phyloP scores from a whole-genome alignment of 2,888 invertebrate genomes.

The Chloromyia formosa region DNA sequence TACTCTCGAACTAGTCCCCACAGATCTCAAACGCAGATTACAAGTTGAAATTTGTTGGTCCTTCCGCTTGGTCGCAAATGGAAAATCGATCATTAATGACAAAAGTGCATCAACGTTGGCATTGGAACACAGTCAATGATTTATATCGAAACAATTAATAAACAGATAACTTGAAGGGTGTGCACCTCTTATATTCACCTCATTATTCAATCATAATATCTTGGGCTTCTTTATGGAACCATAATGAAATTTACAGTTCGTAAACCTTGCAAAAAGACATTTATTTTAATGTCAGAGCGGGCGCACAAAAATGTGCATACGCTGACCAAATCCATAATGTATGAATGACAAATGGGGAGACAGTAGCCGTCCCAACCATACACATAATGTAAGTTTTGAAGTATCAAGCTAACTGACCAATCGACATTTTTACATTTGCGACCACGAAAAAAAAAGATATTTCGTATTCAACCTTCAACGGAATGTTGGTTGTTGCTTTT shows the following conservation, averaged over 20 bases:
- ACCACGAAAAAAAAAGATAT: background rate
- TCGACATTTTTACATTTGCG: conserved; percentile 4
- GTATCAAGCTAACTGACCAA: conserved; percentile 12
- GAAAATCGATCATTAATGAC: too few relatives aligned
- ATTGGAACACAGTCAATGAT: too few relatives aligned
- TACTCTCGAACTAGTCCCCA: too few relatives aligned
- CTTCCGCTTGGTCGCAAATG: too few relatives aligned
- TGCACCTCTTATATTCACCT: too few relatives aligned
- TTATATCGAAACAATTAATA: too few relatives aligned
- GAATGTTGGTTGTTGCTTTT: conserved; percentile 26
- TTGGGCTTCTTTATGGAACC: background rate
- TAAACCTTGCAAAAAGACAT: conserved; percentile 9
- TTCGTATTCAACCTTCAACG: conserved; percentile 37
- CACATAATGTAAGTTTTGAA: background rate
- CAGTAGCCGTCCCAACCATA: background rate
- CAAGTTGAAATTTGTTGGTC: too few relatives aligned
- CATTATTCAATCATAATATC: too few relatives aligned
- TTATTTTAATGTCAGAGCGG: background rate
- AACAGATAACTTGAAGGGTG: too few relatives aligned
- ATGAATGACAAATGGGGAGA: background rate
- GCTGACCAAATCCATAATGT: background rate
- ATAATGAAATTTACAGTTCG: background rate
- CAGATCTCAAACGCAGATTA: too few relatives aligned
- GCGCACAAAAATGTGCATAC: conserved; percentile 20
- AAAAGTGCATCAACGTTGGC: too few relatives aligned